Conservation (phyloP, 92 coral and sea anemone genomes). For the Muricea muricata region DNA sequence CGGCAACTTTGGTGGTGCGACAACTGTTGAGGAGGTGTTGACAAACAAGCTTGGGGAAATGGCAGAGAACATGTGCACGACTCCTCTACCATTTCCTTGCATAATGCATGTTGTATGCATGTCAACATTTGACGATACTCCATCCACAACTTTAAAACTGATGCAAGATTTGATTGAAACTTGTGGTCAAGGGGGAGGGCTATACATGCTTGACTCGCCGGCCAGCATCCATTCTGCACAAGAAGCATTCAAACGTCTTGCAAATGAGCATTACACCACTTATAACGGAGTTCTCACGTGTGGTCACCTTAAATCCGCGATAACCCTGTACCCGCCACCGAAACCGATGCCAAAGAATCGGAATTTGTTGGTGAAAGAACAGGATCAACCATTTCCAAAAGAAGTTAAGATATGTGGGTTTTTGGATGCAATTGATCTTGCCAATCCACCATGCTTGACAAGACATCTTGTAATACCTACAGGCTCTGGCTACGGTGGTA, state of each 20-base stretch:
- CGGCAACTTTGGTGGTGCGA: slow-evolving; percentile 91
- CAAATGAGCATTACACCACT: slow-evolving; percentile 80
- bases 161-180: slow-evolving; percentile 88
- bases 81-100: slow-evolving; percentile 94
- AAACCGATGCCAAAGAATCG: slow-evolving; percentile 70
- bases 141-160: slow-evolving; percentile 64
- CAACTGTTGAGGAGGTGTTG: slow-evolving; percentile 78
- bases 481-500: slow-evolving; percentile 30
- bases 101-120: slow-evolving; percentile 89
- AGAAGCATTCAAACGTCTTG: slow-evolving; percentile 83
- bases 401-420: slow-evolving; percentile 93
- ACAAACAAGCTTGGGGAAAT: slow-evolving; percentile 67
- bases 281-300: slow-evolving; percentile 83
- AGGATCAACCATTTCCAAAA: slow-evolving; percentile 82
- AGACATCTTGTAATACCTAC: slow-evolving; percentile 90
- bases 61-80: slow-evolving; percentile 75
- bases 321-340: slow-evolving; percentile 92
- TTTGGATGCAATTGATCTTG: slow-evolving; percentile 79
- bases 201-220: slow-evolving; percentile 87
- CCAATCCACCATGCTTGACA: slow-evolving; percentile 85
- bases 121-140: slow-evolving; percentile 70
- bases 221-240: slow-evolving; percentile 81
- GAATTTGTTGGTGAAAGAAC: slow-evolving; percentile 61
- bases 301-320: slow-evolving; percentile 86
- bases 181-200: slow-evolving; percentile 91